A percentile compares a stretch with the other conserved stretches of the same genome.
phyloP scores from a whole-genome alignment of 2,113 vertebrate genomes.

The Pogona vitticeps region DNA sequence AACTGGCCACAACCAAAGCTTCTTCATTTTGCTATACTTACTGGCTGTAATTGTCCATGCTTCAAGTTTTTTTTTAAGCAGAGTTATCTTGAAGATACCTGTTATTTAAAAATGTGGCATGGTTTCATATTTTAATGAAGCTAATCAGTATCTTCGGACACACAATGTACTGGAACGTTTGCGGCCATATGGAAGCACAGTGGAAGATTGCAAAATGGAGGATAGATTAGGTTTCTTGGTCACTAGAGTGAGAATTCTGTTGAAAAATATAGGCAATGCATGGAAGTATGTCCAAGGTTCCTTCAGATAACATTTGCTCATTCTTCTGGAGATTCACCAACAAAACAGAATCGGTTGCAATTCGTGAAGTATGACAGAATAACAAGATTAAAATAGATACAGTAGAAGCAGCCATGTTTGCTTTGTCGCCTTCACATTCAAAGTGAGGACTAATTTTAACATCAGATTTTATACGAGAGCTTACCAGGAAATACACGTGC shows the following conservation, averaged over 20 bases:
- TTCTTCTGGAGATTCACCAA: no score
- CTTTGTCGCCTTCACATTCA: no score
- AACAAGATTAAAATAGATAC: not conserved
- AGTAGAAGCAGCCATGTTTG: no score
- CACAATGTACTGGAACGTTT: fast-evolving
- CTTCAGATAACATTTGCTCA: fast-evolving
- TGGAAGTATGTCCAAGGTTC: fast-evolving
- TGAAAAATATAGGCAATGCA: not conserved
- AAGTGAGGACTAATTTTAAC: no score
- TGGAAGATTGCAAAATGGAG: fast-evolving
- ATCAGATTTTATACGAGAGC: no score
- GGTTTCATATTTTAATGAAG: slow-evolving; percentile 47
- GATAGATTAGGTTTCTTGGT: not conserved
- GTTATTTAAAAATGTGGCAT: slow-evolving; percentile 46
- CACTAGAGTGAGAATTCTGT: not conserved
- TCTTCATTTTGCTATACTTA: slow-evolving; percentile 44
- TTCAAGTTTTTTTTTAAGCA: slow-evolving; percentile 40
- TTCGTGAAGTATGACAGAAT: not conserved
- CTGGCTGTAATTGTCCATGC: not conserved
- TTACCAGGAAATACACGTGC: fast-evolving
- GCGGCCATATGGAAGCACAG: not conserved
- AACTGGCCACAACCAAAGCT: no score
- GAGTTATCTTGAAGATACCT: slow-evolving; percentile 51
- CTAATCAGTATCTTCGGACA: not conserved
- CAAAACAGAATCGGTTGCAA: no score